Evolutionary conservation across 1,140 invertebrate species (phyloP).

Genomic region (Pseudachorutes palmiensis): DNA sequence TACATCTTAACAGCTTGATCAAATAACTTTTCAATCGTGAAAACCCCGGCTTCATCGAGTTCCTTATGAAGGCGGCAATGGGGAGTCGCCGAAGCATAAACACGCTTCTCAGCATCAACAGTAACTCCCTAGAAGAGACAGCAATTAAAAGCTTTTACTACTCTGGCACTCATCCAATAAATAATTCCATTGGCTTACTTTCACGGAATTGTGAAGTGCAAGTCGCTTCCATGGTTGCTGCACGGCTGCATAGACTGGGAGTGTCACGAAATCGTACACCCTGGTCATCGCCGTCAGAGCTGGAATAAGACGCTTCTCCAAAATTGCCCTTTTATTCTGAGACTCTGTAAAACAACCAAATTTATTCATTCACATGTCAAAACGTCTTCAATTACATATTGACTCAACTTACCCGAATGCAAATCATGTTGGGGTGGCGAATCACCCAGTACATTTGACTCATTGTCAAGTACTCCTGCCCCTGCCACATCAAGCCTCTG

Average conservation of each 20-base stretch:
- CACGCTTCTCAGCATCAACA: constrained; percentile 50
- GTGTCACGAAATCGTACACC: constrained; percentile 79
- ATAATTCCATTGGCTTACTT: constrained; percentile 49
- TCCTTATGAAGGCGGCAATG: constrained; percentile 58
- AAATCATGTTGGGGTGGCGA: background rate
- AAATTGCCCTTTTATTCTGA: constrained; percentile 10
- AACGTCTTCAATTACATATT: background rate
- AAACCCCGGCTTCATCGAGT: constrained; percentile 63
- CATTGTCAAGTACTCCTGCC: background rate
- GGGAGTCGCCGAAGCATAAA: constrained; percentile 61
- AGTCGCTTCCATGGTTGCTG: constrained; percentile 79
- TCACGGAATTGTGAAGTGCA: constrained; percentile 61
- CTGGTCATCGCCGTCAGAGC: constrained; percentile 53
- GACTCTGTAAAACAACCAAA: background rate
- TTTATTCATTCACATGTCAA: background rate
- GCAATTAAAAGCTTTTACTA: too few relatives aligned
- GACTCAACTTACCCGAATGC: background rate
- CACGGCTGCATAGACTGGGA: constrained; percentile 76
- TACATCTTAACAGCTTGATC: constrained; percentile 63
- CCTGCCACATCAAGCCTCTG: constrained; percentile 25
- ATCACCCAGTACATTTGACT: background rate
- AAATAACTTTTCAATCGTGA: constrained; percentile 80
- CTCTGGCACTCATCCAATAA: too few relatives aligned
- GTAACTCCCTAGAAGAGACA: constrained; percentile 53
- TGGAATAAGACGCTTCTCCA: constrained; percentile 9